Evolutionary conservation across 2,113 vertebrate species (phyloP), one percentile per base, ranked within the genome.

Genomic region (Cairina moschata): DNA sequence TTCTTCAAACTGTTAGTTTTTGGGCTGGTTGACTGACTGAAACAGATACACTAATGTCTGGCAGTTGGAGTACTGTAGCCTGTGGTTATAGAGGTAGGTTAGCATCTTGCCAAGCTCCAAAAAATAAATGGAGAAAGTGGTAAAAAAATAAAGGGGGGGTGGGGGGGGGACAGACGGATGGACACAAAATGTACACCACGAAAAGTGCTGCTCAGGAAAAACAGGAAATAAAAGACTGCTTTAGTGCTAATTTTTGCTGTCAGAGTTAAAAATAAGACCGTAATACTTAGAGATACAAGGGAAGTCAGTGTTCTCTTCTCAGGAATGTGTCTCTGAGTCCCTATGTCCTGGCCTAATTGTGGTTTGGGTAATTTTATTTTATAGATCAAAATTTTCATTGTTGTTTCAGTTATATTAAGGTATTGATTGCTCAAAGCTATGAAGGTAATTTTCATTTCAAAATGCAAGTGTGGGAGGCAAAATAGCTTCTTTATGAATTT

Each of bases 1-100:
- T 95, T 96, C 82, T 90, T 97, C 93, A 96, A 60, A 77, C 90
- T 95, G 92, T 94, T 93, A 92, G 0, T 95, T 96, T 82, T 88
- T 65, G 79, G 73, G 65, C 88, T 88, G 95, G 76, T 83, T 91
- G 90, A 95, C 56, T 91, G 95, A 88, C 94, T 97, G 86, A 96
- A 95, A 73, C 85, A 96, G 78, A 90, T 87, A 63, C 69, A 91
- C 94, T 95, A 94, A 77, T 54, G 85, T 80, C 75, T 93, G 83
- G 75, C 89, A 84, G 83, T 79, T 68, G 74, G 54, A 73, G 42
- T 56, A 31, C 69, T 92, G 77, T 84, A 91, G 94, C 94, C 91
- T 84, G 89, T 91, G 93, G 92, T 96, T 93, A 79, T 63, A 79
- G 77, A 86, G 66, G 67, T 82, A 74, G 62, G 32, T 66, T 81